Percentiles rank a stretch among this genome's conserved stretches.
Conservation (phyloP, 2,113 vertebrate genomes). For the Saguinus imperator region DNA sequence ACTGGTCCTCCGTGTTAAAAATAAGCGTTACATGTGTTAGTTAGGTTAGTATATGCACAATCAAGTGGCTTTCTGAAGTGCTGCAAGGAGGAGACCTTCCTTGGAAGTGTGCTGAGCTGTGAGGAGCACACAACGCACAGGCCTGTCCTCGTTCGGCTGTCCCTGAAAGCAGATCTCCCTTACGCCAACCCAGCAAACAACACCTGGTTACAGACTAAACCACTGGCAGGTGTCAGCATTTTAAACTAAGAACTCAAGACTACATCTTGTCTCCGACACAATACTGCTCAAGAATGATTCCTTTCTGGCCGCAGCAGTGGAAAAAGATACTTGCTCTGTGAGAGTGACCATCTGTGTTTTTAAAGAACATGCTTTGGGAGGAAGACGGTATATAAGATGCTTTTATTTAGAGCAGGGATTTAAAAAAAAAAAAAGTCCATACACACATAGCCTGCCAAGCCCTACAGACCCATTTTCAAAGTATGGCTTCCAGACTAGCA, state of each 20-base stretch:
- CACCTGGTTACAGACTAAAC: slow-evolving; percentile 58
- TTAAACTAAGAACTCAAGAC: slow-evolving; percentile 35
- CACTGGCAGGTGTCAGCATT: slow-evolving; percentile 67
- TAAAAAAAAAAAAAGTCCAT: background rate
- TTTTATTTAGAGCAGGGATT: slow-evolving; percentile 69
- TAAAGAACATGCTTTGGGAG: slow-evolving; percentile 49
- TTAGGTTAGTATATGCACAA: background rate
- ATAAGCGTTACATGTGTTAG: background rate
- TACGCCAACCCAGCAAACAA: slow-evolving; percentile 59
- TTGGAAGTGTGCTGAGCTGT: background rate
- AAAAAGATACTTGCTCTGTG: slow-evolving; percentile 54
- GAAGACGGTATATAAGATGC: slow-evolving; percentile 53
- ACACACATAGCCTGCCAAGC: background rate
- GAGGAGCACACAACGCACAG: slow-evolving; percentile 63
- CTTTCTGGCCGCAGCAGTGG: slow-evolving; percentile 65
- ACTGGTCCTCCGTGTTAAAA: background rate
- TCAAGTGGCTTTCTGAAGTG: background rate
- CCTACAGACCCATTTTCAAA: background rate
- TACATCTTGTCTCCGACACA: slow-evolving; percentile 53
- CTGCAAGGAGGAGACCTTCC: background rate
- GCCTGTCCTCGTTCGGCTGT: slow-evolving; percentile 14
- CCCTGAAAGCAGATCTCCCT: slow-evolving; percentile 46
- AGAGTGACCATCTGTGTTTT: slow-evolving; percentile 73
- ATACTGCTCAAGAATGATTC: slow-evolving; percentile 31
- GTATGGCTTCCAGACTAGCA: background rate